Conservation (phyloP, 2,113 vertebrate genomes). For the Myrmecophaga tridactyla region DNA sequence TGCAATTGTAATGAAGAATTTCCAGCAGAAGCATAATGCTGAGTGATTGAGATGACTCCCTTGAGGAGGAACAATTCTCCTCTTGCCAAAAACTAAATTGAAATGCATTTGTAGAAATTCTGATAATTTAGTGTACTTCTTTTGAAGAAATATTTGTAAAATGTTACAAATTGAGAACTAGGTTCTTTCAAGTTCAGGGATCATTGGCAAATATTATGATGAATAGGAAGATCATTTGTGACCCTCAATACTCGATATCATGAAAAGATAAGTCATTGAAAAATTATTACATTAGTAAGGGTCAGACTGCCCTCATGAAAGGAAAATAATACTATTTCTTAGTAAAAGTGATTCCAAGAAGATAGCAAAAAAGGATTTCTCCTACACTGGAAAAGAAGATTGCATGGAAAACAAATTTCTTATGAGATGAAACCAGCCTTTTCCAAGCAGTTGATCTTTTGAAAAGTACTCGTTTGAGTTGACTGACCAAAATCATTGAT, state of each 20-base stretch:
- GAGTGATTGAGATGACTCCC: background rate
- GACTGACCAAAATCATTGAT: background rate
- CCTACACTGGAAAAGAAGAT: background rate
- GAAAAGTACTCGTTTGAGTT: background rate
- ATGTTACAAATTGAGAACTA: background rate
- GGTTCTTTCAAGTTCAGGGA: background rate
- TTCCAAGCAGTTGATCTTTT: background rate
- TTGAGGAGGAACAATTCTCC: background rate
- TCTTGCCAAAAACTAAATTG: background rate
- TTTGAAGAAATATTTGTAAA: slow-evolving; percentile 48
- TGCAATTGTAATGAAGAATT: background rate
- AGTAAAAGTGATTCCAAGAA: background rate
- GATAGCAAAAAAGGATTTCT: background rate
- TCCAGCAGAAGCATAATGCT: slow-evolving; percentile 23
- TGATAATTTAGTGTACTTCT: background rate
- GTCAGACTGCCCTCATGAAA: background rate
- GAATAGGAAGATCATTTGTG: background rate
- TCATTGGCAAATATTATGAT: background rate
- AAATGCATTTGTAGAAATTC: slow-evolving; percentile 31
- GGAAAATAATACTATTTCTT: background rate
- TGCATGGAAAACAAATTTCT: background rate
- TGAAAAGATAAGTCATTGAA: background rate
- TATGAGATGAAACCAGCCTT: background rate
- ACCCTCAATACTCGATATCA: background rate
- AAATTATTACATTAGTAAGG: background rate